These are phyloP conservation scores for Paguma larvata DNA, from an alignment of 2,797 vertebrate genomes.

Conservation along the genomic window DNA sequence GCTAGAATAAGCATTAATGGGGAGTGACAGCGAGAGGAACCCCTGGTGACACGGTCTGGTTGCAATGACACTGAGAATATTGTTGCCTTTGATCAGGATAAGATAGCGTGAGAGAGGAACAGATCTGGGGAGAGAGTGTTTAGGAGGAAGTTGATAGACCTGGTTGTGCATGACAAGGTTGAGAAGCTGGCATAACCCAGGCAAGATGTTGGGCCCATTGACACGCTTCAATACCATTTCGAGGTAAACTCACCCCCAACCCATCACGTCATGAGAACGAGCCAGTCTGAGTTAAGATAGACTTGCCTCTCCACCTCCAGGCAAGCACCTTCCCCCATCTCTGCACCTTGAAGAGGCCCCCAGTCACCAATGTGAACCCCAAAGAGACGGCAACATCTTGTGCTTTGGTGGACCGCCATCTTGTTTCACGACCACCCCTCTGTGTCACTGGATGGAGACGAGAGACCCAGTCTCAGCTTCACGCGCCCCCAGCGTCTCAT, in stretches of 20 bases:
- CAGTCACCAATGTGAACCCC: neutral
- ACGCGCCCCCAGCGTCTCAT: fast-evolving
- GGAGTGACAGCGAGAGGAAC: neutral
- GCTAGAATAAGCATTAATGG: no score
- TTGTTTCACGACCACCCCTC: fast-evolving
- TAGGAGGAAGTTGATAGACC: neutral
- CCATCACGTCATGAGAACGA: neutral
- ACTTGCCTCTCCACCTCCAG: no score
- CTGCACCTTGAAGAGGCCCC: neutral
- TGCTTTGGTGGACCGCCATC: fast-evolving
- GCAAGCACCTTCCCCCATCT: neutral
- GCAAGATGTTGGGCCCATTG: neutral
- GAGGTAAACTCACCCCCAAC: no score
- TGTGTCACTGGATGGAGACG: neutral
- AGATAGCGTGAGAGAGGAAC: neutral
- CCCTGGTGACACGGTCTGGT: fast-evolving
- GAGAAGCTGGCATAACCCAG: neutral
- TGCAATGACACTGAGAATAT: no score
- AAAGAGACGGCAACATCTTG: neutral
- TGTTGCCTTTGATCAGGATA: neutral
- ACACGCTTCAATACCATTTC: neutral
- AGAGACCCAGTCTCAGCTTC: neutral
- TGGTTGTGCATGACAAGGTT: neutral
- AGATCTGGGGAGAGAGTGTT: neutral
- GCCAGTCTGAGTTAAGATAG: no score